Base-by-base conservation (phyloP, 1,140 invertebrate species). In the Trypoxylus dichotomus region DNA sequence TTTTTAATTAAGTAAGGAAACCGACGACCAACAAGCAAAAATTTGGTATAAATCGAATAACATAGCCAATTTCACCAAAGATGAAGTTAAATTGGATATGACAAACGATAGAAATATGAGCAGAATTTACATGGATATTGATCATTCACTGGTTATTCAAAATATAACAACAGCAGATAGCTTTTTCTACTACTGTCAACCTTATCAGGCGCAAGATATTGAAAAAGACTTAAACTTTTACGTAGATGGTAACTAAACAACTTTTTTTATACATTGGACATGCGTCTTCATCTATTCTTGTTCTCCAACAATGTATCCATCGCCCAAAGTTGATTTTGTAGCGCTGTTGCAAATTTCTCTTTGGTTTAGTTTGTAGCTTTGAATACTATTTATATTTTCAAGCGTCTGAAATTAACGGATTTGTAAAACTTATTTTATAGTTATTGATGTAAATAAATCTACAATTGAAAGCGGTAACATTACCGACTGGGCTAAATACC, bases 161-260 rank as follows among this genome's bases (percentile, higher is more conserved):
- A 80, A 85, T 75, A 80, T 90, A 15, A 76, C 82, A 5, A 15
- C 54, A 0, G 71, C 79, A 6, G 89, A 90, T 77, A 79, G 83
- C 15, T 88, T 88, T 0, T 83, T 89, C 79, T 90, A 90, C 84
- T 87, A 84, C 37, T 90, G 89, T 78, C 85, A 87, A 60, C 85
- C 87, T 13, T 77, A 83, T n/a, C 80, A 87, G 37, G 87, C 85
- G 3, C 80, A 87, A 77, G 85, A 89, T 74, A 37, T 58, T n/a
- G 84, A 87, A 75, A 85, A 88, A 29, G 88, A 88, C 83, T 89
- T 84, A 77, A 89, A 89, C 82, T 90, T 88, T 75, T 87, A 86
- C 73, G 78, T 90, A 10, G 89, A 90, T 83, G 84, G 87, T 88
- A 84, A 83, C 15, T 68, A 8, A 68, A 24, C 10, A n/a, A n/a